Conservation (phyloP, 2,797 vertebrate genomes). For the Emydoidea blandingii region DNA sequence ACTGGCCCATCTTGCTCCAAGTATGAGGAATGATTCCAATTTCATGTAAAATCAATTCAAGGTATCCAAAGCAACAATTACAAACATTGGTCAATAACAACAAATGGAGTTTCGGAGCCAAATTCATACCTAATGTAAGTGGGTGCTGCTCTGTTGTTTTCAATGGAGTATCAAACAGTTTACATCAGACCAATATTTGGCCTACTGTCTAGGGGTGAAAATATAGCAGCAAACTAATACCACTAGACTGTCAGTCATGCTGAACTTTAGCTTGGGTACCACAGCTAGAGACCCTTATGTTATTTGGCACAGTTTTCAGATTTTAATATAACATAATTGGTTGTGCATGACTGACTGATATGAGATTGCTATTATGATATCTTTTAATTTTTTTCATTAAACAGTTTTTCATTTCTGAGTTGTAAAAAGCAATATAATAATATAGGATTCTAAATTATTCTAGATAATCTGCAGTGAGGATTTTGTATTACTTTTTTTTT, state of each 20-base stretch:
- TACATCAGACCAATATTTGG: not conserved
- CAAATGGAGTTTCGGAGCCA: not conserved
- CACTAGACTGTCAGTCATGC: fast-evolving
- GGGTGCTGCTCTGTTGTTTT: not conserved
- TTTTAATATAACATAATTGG: not conserved
- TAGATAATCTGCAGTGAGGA: not conserved
- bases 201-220: fast-evolving
- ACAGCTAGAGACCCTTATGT: not conserved
- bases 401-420: not conserved
- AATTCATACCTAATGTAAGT: not conserved
- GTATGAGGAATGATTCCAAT: slow-evolving; percentile 48
- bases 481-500: slow-evolving; percentile 29
- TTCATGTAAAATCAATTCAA: slow-evolving; percentile 33
- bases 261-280: not conserved
- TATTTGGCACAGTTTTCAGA: not conserved
- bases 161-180: fast-evolving
- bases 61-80: slow-evolving; percentile 25
- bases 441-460: not conserved
- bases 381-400: not conserved
- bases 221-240: not conserved
- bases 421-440: slow-evolving; percentile 27
- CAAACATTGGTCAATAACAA: not conserved
- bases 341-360: not conserved
- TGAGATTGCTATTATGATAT: not conserved
- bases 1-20: not conserved